Evolutionary conservation across 2,797 vertebrate species (phyloP).

Genomic region (Ctenopoma kingsleyae): DNA sequence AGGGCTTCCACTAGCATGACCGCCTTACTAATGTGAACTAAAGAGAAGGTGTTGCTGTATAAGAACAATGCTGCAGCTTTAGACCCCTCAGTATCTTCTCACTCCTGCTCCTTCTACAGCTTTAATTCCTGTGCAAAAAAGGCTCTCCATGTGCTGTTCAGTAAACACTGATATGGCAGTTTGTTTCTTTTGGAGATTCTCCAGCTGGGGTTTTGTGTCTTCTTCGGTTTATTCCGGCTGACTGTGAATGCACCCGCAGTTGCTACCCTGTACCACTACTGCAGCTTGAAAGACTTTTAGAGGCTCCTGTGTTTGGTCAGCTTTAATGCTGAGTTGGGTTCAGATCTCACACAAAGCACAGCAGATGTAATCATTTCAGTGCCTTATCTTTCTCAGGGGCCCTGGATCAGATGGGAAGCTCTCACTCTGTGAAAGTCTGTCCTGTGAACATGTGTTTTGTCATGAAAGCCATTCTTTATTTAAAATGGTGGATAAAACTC

Average conservation of each 20-base stretch:
- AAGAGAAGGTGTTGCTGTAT: conserved; percentile 14
- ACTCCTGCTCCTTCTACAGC: conserved; percentile 19
- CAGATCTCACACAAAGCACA: conserved; percentile 16
- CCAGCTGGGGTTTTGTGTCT: conserved; percentile 10
- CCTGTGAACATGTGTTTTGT: background rate
- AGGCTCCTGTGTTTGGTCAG: conserved; percentile 27
- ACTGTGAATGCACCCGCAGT: conserved; percentile 7
- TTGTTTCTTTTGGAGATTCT: conserved; percentile 17
- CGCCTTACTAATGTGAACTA: conserved; percentile 7
- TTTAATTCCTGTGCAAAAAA: conserved; percentile 45
- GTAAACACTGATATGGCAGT: conserved; percentile 23
- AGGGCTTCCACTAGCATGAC: conserved; percentile 13
- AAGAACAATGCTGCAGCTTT: conserved; percentile 27
- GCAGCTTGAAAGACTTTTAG: conserved; percentile 22
- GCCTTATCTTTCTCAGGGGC: background rate
- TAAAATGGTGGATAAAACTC: conserved; percentile 16
- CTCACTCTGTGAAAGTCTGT: conserved; percentile 14
- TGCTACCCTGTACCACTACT: conserved; percentile 44
- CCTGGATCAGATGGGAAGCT: background rate
- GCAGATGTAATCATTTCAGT: background rate
- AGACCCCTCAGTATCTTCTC: conserved; percentile 10
- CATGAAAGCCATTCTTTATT: conserved; percentile 31
- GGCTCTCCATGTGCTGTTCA: conserved; percentile 23
- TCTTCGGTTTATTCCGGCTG: background rate
- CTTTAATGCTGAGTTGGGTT: conserved; percentile 17